Evolutionary conservation across 1,140 invertebrate species (phyloP), one percentile per base, ranked within the genome.

Genomic region (Drosophila sproati): DNA sequence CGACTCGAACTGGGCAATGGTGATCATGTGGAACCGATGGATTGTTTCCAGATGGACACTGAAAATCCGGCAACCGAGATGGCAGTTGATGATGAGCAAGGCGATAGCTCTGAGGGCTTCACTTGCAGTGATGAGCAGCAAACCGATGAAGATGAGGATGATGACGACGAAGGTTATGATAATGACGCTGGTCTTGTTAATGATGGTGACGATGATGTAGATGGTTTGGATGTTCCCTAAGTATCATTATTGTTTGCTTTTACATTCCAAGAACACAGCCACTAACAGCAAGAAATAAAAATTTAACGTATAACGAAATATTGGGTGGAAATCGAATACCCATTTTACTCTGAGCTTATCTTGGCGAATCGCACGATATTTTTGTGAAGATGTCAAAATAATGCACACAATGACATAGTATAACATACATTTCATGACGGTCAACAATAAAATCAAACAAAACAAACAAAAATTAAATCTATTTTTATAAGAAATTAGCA

Each of bases 1-100:
- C 68, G 76, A 5, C 61, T 51, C 12, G 82, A 87, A 3, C 6
- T 80, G 47, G 82, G 82, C 5, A 87, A 88, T 41, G 82, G 82
- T 0, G 82, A 87, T 31, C 83, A 87, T 32, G 43, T 71, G 5
- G 83, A 68, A 3, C 4, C 63, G 4, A 6, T 60, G 8, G 73
- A 66, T 0, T n/a, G 57, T 29, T 50, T 47, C 4, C 52, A 45
- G 5, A 51, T 55, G 4, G 41, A 45, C 3, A 41, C 39, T 5
- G 62, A 67, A 3, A 51, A 56, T 4, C 29, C 5, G 0, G 10
- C 5, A n/a, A 66, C 52, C 2, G 70, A 68, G 5, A 50, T 47
- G 5, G 41, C 48, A 2, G 51, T 12, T 5, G 55, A 67, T 4
- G 59, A 68, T 37, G 39, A 47, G 10, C 47, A 43, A n/a, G 51